Percentiles rank a stretch among this genome's conserved stretches.
phyloP scores from a whole-genome alignment of 2,113 vertebrate species.

The Heterochromis multidens region DNA sequence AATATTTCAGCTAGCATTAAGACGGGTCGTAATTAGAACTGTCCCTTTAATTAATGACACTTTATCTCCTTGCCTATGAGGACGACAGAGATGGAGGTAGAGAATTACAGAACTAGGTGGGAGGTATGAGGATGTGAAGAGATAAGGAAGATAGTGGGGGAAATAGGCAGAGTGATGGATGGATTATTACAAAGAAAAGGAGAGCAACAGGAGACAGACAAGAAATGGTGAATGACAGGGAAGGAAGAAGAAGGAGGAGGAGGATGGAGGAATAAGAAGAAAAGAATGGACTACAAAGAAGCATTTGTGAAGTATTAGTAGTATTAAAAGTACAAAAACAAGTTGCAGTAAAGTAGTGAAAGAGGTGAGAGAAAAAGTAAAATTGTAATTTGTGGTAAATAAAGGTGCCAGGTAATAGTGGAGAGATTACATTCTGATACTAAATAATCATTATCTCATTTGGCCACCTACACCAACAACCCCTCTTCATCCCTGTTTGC shows the following conservation, averaged over 20 bases:
- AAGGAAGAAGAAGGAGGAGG: background rate
- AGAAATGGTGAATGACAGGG: background rate
- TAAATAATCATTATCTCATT: background rate
- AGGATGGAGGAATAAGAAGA: background rate
- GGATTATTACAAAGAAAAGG: background rate
- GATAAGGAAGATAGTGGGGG: background rate
- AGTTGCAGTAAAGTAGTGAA: background rate
- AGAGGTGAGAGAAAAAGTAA: background rate
- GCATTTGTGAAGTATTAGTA: background rate
- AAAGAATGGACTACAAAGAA: background rate
- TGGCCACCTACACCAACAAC: background rate
- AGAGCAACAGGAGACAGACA: background rate
- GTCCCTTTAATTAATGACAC: slow-evolving; percentile 67
- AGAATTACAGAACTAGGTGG: slow-evolving; percentile 9
- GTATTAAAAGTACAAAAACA: background rate
- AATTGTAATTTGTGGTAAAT: background rate
- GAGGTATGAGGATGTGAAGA: background rate
- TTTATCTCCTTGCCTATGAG: slow-evolving; percentile 40
- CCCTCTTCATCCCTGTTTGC: background rate
- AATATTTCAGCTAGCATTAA: slow-evolving; percentile 35
- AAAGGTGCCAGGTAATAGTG: background rate
- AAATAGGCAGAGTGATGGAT: slow-evolving; percentile 7
- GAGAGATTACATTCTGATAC: background rate
- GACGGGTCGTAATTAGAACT: slow-evolving; percentile 56
- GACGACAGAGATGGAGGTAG: slow-evolving; percentile 29